phyloP scores from a whole-genome alignment of 35 echinoderm and acorn worm species.

The Apostichopus californicus region DNA sequence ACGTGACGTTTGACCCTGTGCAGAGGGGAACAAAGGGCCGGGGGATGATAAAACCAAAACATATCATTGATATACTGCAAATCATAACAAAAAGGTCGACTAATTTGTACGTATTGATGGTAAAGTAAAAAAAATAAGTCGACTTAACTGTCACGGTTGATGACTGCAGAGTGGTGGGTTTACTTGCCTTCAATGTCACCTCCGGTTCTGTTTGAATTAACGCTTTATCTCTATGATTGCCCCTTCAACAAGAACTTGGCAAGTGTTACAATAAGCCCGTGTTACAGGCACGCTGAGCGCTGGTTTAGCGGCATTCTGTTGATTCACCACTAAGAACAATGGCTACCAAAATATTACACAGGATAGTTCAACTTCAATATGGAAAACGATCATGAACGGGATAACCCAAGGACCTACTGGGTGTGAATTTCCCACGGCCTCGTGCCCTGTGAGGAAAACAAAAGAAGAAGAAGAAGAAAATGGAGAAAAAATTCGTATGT shows the following conservation, averaged over 20 bases:
- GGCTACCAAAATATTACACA: constrained; percentile 27
- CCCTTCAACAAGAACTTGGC: not conserved
- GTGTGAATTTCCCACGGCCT: constrained; percentile 56
- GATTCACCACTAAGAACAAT: constrained; percentile 25
- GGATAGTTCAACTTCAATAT: not conserved
- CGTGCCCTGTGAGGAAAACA: not conserved
- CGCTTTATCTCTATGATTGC: not conserved
- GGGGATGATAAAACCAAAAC: no score
- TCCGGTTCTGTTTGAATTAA: not conserved
- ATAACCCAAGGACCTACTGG: not conserved
- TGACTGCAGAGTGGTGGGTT: not conserved
- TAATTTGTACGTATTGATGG: no score
- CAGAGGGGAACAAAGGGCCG: no score
- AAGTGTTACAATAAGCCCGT: constrained; percentile 60
- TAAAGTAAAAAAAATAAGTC: no score
- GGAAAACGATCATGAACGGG: not conserved
- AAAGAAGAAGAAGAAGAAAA: not conserved
- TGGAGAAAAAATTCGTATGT: not conserved
- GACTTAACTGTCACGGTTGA: no score
- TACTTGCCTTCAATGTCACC: not conserved
- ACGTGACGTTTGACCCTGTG: no score
- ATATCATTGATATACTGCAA: no score
- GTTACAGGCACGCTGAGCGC: constrained; percentile 48
- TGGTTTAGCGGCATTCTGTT: constrained; percentile 25
- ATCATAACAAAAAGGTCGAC: no score